Evolutionary conservation across 1,140 invertebrate species (phyloP), one percentile per base, ranked within the genome.

Genomic region (Bombus waltoni): DNA sequence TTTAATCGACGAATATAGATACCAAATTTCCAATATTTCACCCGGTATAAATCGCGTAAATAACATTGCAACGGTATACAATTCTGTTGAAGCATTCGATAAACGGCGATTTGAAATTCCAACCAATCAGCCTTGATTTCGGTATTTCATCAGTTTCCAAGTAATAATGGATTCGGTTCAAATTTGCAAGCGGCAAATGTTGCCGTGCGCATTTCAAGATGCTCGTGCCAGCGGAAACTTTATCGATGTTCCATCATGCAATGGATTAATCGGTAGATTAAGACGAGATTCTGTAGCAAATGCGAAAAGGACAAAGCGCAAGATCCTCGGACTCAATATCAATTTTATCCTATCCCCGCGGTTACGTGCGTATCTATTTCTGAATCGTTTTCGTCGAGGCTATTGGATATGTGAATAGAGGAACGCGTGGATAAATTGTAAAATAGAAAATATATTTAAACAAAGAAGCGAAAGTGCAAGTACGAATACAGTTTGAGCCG

Each of bases 171-270:
- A 66, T 79, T 68, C 22, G 44, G 22, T 13, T 10, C 28, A 15
- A 68, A 79, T 79, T 79, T 68, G 77, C 62, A 79, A 79, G 38
- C 40, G 18, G 38, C 59, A 44, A n/a, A 66, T 44, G n/a, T 28
- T 44, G 68, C 57, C 32, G 13, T 28, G 38, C 1, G 40, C n/a
- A 78, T 66, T 62, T 44, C 47, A 44, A 42, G 57, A 15, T 35
- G 9, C 38, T 9, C 40, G 62, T 35, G 77, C 66, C 77, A 79
- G 62, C 62, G 32, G 59, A 59, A 47, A 65, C 59, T 38, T 79
- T 18, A 68, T 22, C 38, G 6, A 8, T 3, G 4, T 6, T 79
- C n/a, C 22, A 44, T 42, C 68, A 15, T 9, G 2, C 25, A 25
- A 40, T 44, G 62, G 77, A 79, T 68, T 79, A 68, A 42, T 38